These are phyloP conservation scores for Austrofundulus limnaeus DNA, from an alignment of 2,113 vertebrate genomes.

Conservation along the genomic window DNA sequence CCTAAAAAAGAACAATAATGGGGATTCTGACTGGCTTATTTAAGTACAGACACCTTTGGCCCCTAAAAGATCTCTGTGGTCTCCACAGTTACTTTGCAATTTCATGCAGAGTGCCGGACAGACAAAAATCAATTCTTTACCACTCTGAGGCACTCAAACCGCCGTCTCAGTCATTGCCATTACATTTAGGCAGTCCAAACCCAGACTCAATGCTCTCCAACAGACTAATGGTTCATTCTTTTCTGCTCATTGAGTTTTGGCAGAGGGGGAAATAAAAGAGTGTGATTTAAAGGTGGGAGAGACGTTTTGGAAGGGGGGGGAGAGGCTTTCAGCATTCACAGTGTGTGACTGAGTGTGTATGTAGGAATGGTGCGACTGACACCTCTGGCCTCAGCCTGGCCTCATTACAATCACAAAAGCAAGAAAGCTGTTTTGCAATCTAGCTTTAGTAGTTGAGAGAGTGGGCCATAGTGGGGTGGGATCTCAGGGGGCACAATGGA, in stretches of 20 bases:
- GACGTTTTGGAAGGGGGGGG: conserved; percentile 21
- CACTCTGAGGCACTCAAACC: conserved; percentile 41
- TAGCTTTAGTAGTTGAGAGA: conserved; percentile 29
- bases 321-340: conserved; percentile 41
- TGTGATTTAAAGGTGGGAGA: conserved; percentile 26
- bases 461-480: conserved; percentile 5
- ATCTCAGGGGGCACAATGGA: conserved; percentile 42
- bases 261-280: conserved; percentile 12
- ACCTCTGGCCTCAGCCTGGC: conserved; percentile 68
- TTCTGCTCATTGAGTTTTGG: conserved; percentile 16
- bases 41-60: conserved; percentile 64
- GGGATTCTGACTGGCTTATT: conserved; percentile 66
- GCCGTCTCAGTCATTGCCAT: neutral
- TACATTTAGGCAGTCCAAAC: conserved; percentile 45
- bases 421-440: conserved; percentile 40
- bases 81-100: conserved; percentile 69
- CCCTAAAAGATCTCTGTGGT: conserved; percentile 55
- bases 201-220: conserved; percentile 17
- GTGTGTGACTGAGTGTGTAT: conserved; percentile 21
- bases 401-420: conserved; percentile 80
- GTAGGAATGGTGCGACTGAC: conserved; percentile 53
- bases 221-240: conserved; percentile 16
- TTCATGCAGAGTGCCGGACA: conserved; percentile 57
- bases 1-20: conserved; percentile 54
- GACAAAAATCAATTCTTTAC: conserved; percentile 63